Evolutionary conservation across 2,113 vertebrate genomes (phyloP).

Genomic region (Atlantisia rogersi): DNA sequence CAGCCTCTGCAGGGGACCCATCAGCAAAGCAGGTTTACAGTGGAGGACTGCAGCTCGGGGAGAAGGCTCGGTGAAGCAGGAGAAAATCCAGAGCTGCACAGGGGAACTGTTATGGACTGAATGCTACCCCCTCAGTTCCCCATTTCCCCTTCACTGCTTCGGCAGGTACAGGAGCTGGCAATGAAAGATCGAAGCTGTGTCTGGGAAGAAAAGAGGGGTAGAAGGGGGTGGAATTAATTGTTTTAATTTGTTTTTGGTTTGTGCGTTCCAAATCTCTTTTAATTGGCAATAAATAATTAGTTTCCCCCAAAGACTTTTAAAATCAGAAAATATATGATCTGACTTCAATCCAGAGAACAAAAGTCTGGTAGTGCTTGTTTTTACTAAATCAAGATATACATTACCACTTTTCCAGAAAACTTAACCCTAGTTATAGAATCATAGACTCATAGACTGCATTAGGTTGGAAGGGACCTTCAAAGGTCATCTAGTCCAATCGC

Average conservation of each 20-base stretch:
- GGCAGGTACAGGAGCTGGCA: background rate
- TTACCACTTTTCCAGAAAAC: background rate
- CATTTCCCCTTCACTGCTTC: background rate
- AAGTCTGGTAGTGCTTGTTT: background rate
- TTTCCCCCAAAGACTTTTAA: background rate
- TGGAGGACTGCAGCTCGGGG: background rate
- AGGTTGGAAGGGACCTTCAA: too few relatives aligned
- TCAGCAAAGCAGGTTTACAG: background rate
- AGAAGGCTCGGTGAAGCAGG: background rate
- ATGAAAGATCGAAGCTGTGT: background rate
- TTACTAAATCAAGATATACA: background rate
- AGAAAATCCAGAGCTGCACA: background rate
- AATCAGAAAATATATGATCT: background rate
- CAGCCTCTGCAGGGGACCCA: background rate
- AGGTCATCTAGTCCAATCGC: too few relatives aligned
- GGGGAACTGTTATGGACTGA: background rate
- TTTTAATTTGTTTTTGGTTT: background rate
- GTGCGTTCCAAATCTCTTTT: background rate
- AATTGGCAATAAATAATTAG: background rate
- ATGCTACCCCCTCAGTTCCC: too few relatives aligned
- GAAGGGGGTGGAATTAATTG: background rate
- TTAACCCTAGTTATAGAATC: too few relatives aligned
- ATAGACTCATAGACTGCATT: background rate
- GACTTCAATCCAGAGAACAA: background rate
- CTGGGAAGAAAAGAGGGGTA: background rate